Evolutionary conservation across 1,140 invertebrate genomes (phyloP), one percentile per base, ranked within the genome.

Genomic region (Tetramorium parvispinum): DNA sequence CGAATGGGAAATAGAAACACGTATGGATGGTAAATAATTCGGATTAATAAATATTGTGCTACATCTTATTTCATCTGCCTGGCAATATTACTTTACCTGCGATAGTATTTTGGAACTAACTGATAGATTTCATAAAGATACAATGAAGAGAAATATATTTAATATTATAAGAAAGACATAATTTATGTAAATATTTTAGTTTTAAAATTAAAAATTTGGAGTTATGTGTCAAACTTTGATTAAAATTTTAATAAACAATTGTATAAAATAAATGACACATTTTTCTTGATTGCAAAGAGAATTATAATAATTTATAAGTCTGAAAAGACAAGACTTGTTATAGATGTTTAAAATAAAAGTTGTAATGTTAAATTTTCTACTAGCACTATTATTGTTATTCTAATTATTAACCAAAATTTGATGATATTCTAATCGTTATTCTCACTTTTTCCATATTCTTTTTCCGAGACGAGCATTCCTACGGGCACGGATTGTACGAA

Each of bases 11-110:
- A 83, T 75, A 59, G 66, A 40, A 73, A 73, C 18, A 13, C 66
- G 51, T 63, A 49, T 49, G 27, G 18, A 46, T 18, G 18, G 24
- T 75, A 73, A 83, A 83, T 83, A 73, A 59, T 82, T 59, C 55
- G 24, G 21, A n/a, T 55, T 61, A 40, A 83, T 75, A 83, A 81
- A 59, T 83, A 46, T 43, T 37, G 6, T 21, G 21, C 40, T 18
- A 11, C 63, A 11, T 68, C 77, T 68, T 81, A 63, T 79, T 51
- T n/a, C 1, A 27, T 8, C 40, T 40, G n/a, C 24, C 13, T 11
- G 76, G 16, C 37, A 63, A 66, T 21, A 40, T 66, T 61, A 7
- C 37, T 40, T 71, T 18, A 37, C 7, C 2, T 1, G 24, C 16
- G 18, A 37, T 51, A 37, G 37, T 63, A 21, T 27, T 37, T 57